Conservation (phyloP, 2,888 invertebrate species). For the Pyrochroa serraticornis region DNA sequence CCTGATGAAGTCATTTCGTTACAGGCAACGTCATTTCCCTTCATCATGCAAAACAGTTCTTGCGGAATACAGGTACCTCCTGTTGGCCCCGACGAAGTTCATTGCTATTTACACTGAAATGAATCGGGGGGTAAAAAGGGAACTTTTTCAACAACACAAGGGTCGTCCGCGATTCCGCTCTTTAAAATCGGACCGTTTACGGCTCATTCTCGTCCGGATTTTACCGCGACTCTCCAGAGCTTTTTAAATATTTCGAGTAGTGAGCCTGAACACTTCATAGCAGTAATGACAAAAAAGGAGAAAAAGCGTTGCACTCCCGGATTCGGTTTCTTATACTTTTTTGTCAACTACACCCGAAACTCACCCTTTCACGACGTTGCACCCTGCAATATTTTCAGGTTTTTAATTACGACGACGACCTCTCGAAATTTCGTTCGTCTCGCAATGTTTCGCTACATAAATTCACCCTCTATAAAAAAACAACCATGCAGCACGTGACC, state of each 20-base stretch:
- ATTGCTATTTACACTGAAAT: constrained; percentile 36
- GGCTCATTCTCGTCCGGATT: constrained; percentile 44
- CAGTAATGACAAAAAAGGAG: constrained; percentile 49
- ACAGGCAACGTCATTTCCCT: constrained; percentile 19
- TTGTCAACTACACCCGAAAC: constrained; percentile 14
- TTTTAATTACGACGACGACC: constrained; percentile 18
- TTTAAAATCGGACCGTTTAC: constrained; percentile 36
- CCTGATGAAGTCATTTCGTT: constrained; percentile 22
- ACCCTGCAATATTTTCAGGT: constrained; percentile 18
- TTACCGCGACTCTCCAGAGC: constrained; percentile 46
- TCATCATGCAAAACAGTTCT: constrained; percentile 22
- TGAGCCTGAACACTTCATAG: constrained; percentile 44
- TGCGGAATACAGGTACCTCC: constrained; percentile 6
- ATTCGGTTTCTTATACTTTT: constrained; percentile 23
- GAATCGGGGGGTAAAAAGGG: constrained; percentile 33
- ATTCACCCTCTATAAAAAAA: too few species aligned
- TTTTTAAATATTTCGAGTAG: constrained; percentile 52
- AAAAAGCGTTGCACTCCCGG: constrained; percentile 31
- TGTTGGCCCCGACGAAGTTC: constrained; percentile 24
- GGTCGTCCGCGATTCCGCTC: constrained; percentile 23
- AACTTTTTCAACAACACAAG: constrained; percentile 33
- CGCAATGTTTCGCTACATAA: too few species aligned
- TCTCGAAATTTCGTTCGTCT: too few species aligned
- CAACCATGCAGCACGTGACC: too few species aligned
- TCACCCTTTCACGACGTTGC: constrained; percentile 12